Percentiles rank a stretch among this genome's conserved stretches.
Conservation (phyloP, 2,113 vertebrate species). For the Benitochromis conjunctus region DNA sequence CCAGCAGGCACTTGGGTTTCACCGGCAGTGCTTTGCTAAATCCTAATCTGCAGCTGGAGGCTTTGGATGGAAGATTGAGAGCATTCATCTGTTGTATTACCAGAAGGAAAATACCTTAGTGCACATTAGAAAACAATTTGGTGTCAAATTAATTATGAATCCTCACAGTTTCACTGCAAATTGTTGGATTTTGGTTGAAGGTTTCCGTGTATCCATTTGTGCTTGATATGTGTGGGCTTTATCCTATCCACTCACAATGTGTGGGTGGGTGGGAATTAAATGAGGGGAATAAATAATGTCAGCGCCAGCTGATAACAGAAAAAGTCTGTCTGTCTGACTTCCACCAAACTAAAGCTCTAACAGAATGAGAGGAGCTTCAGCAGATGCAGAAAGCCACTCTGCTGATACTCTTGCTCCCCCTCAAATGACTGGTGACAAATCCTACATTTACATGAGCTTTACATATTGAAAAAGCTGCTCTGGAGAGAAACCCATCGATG, state of each 20-base stretch:
- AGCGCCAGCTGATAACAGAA: slow-evolving; percentile 51
- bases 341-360: slow-evolving; percentile 44
- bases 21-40: not conserved
- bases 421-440: slow-evolving; percentile 39
- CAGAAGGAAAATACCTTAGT: not conserved
- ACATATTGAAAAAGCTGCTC: slow-evolving; percentile 55
- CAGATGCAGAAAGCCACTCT: slow-evolving; percentile 18
- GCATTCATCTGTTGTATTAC: slow-evolving; percentile 6
- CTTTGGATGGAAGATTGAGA: not conserved
- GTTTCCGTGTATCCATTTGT: not conserved
- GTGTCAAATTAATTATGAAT: not conserved
- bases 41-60: slow-evolving; percentile 19
- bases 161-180: not conserved
- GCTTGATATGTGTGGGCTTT: not conserved
- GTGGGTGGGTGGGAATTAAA: slow-evolving; percentile 64
- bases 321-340: slow-evolving; percentile 51
- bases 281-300: slow-evolving; percentile 58
- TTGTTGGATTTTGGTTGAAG: not conserved
- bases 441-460: slow-evolving; percentile 51
- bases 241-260: slow-evolving; percentile 21
- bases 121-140: slow-evolving; percentile 1
- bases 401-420: not conserved
- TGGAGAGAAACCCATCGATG: slow-evolving; percentile 9
- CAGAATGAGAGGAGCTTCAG: slow-evolving; percentile 8
- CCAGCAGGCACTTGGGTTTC: not conserved